Base-by-base conservation (phyloP, 2,888 invertebrate species). In the Ypsolopha sequella region DNA sequence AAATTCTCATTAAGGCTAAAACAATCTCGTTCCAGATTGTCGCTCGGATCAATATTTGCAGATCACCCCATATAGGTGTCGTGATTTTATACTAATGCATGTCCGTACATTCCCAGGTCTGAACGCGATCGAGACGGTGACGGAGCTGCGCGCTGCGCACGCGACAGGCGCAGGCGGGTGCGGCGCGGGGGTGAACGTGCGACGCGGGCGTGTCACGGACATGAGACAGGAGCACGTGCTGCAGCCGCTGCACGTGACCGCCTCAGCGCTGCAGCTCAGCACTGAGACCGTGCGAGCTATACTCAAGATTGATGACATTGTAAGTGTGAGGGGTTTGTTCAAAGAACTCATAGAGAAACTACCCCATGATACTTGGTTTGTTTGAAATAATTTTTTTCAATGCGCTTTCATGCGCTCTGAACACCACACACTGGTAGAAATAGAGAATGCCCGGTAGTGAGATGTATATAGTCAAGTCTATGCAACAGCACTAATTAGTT, bases 281-380 rank as follows among this genome's bases (percentile, higher is more conserved):
- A 94, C 99, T 0, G 99, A 99, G 88, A 98, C 98, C 50, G 96
- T 99, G 56, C 92, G 98, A 65, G 96, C 97, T 64, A 98, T 99
- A 82, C 90, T 99, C 71, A 99, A 99, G 89, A 99, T 99, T 68
- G 99, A 99, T 82, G 99, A 99, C 84, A 98, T 99, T 79, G 97
- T 99, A 66, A 92, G 93, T 88, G n/a, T n/a, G n/a, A n/a, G n/a
- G n/a, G n/a, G 71, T 44, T 52, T 8, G 6, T 7, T 45, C 34
- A 45, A 9, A n/a, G 6, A 6, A 45, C 33, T 34, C 24, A 33
- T 45, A n/a, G n/a, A n/a, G n/a, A n/a, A n/a, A n/a, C n/a, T n/a
- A n/a, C n/a, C n/a, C n/a, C n/a, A n/a, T n/a, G n/a, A n/a, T n/a
- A n/a, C n/a, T n/a, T n/a, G n/a, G n/a, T n/a, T n/a, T n/a, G n/a